phyloP scores from a whole-genome alignment of 2,797 vertebrate species.

The Falco cherrug region DNA sequence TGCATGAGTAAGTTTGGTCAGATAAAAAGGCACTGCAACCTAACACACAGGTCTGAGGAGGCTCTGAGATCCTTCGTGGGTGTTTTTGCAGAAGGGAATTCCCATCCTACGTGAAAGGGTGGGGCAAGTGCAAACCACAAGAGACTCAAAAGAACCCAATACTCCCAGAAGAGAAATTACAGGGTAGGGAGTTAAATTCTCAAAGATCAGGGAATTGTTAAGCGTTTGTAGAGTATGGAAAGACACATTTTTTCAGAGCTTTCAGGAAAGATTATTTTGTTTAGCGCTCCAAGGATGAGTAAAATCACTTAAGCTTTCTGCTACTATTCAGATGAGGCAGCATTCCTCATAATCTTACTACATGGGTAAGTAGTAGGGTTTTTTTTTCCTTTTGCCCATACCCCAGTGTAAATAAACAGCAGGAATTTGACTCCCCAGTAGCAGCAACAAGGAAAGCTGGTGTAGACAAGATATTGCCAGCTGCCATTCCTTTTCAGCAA shows the following conservation, averaged over 20 bases:
- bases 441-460: background rate
- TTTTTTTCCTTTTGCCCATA: background rate
- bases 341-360: background rate
- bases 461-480: background rate
- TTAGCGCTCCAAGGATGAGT: background rate
- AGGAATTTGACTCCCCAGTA: background rate
- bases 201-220: background rate
- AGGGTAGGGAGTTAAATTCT: background rate
- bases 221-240: background rate
- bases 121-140: background rate
- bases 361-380: too few species aligned
- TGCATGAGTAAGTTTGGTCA: slow-evolving; percentile 1
- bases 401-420: background rate
- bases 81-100: background rate
- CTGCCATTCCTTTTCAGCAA: background rate
- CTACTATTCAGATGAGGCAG: background rate
- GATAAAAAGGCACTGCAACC: background rate
- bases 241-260: background rate
- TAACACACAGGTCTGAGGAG: background rate
- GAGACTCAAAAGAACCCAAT: background rate
- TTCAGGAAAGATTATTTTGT: background rate
- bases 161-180: background rate
- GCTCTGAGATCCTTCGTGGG: background rate
- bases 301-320: background rate
- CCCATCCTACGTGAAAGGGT: background rate